Percentiles rank a stretch among this genome's conserved stretches.
Evolutionary conservation across 1,140 invertebrate species (phyloP).

Genomic region (Tachypleus tridentatus): DNA sequence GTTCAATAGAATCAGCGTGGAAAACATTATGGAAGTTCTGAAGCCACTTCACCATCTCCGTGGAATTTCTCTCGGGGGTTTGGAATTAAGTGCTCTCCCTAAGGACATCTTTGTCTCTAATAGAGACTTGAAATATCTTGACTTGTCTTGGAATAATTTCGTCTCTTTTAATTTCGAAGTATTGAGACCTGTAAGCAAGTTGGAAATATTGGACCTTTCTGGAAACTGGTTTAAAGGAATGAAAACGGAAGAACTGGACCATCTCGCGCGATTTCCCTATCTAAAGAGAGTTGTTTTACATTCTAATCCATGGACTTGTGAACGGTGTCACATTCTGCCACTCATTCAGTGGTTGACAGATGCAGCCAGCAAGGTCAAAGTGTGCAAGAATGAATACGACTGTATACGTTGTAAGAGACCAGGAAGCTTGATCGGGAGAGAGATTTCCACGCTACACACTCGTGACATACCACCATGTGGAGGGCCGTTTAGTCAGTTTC

Average conservation of each 20-base stretch:
- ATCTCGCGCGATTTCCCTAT: constrained; percentile 27
- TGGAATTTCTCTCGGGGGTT: constrained; percentile 41
- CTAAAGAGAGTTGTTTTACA: constrained; percentile 38
- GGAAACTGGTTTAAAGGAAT: constrained; percentile 47
- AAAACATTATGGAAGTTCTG: constrained; percentile 38
- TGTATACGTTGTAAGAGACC: constrained; percentile 25
- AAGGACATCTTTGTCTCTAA: constrained; percentile 23
- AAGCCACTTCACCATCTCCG: constrained; percentile 43
- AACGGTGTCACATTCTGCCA: constrained; percentile 41
- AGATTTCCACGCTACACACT: constrained; percentile 17
- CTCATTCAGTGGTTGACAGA: constrained; percentile 28
- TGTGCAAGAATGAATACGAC: too few relatives aligned
- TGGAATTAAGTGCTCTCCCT: constrained; percentile 15
- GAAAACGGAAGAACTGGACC: constrained; percentile 41
- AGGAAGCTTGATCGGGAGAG: constrained; percentile 13
- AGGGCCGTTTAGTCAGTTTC: constrained; percentile 15
- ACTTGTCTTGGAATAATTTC: constrained; percentile 38
- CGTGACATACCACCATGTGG: constrained; percentile 21
- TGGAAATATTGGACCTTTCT: constrained; percentile 48
- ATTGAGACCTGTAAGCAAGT: constrained; percentile 40
- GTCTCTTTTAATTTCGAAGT: constrained; percentile 41
- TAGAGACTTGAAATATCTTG: constrained; percentile 21
- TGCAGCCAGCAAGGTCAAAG: neutral
- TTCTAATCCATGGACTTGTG: constrained; percentile 53
- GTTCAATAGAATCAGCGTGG: constrained; percentile 44